Evolutionary conservation across 2,888 invertebrate genomes (phyloP).

Genomic region (Pterobdella sp.): DNA sequence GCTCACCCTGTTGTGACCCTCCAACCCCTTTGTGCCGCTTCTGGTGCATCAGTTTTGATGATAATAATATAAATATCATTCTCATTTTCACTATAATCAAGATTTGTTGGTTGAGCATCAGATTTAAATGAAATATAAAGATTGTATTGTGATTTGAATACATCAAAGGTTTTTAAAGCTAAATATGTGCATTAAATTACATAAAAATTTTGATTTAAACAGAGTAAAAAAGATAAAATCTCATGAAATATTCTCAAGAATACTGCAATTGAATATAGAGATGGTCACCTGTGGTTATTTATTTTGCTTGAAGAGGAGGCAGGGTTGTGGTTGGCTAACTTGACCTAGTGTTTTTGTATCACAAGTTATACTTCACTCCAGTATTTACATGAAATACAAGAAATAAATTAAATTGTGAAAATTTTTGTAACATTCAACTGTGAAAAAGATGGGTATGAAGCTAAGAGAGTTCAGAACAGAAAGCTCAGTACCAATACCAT

Average conservation of each 20-base stretch:
- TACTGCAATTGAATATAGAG: background rate
- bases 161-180: too few species aligned
- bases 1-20: background rate
- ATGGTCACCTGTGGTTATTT: background rate
- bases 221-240: too few species aligned
- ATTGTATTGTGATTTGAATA: too few species aligned
- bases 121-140: too few species aligned
- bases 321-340: slow-evolving; percentile 30
- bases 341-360: slow-evolving; percentile 15
- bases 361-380: background rate
- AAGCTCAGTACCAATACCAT: too few species aligned
- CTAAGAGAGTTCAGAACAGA: too few species aligned
- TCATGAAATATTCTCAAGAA: background rate
- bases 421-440: background rate
- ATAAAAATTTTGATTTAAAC: too few species aligned
- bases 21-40: background rate
- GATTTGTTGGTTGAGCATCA: too few species aligned
- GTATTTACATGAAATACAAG: background rate
- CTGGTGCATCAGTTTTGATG: background rate
- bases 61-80: background rate
- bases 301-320: slow-evolving; percentile 22
- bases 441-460: too few species aligned
- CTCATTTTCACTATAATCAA: background rate
- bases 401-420: background rate
- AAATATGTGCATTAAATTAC: too few species aligned